Conservation (phyloP, 1,140 invertebrate species). For the Halotydeus destructor region DNA sequence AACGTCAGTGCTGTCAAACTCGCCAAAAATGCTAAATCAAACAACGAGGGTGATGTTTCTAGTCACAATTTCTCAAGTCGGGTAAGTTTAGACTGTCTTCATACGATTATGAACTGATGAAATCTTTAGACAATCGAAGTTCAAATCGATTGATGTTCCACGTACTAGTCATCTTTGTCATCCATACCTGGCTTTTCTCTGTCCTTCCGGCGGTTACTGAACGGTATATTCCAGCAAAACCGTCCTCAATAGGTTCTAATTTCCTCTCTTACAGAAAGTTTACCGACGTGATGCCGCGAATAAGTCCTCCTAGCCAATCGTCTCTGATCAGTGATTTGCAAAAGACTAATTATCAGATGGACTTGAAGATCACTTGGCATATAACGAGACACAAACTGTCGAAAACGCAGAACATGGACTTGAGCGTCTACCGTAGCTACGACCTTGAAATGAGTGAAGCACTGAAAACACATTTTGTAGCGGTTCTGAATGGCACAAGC, state of each 20-base stretch:
- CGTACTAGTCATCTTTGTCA: too few relatives aligned
- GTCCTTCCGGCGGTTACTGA: conserved; percentile 77
- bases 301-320: conserved; percentile 66
- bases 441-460: conserved; percentile 13
- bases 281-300: conserved; percentile 61
- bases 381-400: conserved; percentile 12
- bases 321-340: conserved; percentile 38
- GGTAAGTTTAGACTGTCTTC: too few relatives aligned
- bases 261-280: conserved; percentile 68
- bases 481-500: conserved; percentile 6
- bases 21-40: too few relatives aligned
- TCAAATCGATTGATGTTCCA: too few relatives aligned
- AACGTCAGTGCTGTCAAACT: too few relatives aligned
- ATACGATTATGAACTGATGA: too few relatives aligned
- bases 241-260: conserved; percentile 49
- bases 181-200: conserved; percentile 97
- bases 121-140: conserved; percentile 34
- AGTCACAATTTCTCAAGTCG: too few relatives aligned
- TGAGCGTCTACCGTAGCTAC: conserved; percentile 12
- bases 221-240: conserved; percentile 39
- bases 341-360: conserved; percentile 27
- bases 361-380: conserved; percentile 38
- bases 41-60: background rate
- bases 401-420: conserved; percentile 14
- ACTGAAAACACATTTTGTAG: conserved; percentile 19